phyloP scores from a whole-genome alignment of 2,113 vertebrate genomes.

The Alligator sinensis region DNA sequence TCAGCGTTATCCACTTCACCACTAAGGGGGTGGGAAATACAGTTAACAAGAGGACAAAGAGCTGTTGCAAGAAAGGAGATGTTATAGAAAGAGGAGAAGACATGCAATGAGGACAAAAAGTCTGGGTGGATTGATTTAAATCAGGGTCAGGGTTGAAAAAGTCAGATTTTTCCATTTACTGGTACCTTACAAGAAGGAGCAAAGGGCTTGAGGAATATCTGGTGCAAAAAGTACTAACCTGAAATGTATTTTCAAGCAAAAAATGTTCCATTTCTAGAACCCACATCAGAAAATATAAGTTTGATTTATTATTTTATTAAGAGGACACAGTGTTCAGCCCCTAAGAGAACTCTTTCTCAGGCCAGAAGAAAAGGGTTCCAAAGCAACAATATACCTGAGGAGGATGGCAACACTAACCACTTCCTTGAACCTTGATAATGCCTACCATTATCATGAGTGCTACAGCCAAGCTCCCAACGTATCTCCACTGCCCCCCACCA shows the following conservation, averaged over 20 bases:
- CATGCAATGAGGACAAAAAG: no score
- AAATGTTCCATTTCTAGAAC: background rate
- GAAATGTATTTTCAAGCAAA: background rate
- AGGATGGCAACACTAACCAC: background rate
- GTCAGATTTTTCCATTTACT: background rate
- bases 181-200: background rate
- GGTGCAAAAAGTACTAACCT: background rate
- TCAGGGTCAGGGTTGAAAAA: background rate
- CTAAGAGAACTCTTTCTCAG: background rate
- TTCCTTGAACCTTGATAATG: background rate
- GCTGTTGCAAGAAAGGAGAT: conserved; percentile 2
- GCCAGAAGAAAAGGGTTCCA: background rate
- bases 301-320: background rate
- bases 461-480: background rate
- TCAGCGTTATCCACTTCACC: background rate
- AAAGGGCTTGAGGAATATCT: background rate
- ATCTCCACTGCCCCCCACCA: no score
- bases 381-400: background rate
- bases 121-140: no score
- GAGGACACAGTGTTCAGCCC: background rate
- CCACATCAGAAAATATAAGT: background rate
- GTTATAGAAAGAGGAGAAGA: background rate
- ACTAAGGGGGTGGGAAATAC: background rate
- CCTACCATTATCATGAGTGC: background rate
- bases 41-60: background rate